Evolutionary conservation across 2,888 invertebrate species (phyloP), one percentile per base, ranked within the genome.

Genomic region (Agonopterix alstromeriana): DNA sequence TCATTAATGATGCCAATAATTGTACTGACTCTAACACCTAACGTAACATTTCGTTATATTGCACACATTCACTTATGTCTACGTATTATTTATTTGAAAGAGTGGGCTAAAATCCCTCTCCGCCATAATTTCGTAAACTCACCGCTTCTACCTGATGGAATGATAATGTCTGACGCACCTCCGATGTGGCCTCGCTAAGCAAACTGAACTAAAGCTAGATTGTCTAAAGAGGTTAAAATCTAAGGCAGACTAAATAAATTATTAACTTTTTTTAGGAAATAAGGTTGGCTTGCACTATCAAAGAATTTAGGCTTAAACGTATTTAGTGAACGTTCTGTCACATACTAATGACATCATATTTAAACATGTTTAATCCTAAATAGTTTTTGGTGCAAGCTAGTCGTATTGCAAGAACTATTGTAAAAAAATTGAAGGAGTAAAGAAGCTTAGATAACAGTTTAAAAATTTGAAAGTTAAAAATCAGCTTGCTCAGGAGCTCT

Each of bases 81-180:
- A 82, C 60, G 56, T 75, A 67, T 27, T 27, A 27, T 77, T 69
- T 75, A 52, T 73, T 71, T 73, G 64, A 70, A 69, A 66, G 82
- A 84, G 79, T 79, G 88, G 86, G 85, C 85, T 68, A 74, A 69
- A 82, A 88, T 89, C 89, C 89, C 89, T 89, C 89, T 82, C 86
- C 89, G 88, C 88, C 89, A 89, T 74, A 85, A 82, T 80, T 85
- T 82, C 81, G 73, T 78, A 68, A 86, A 85, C 89, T 89, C 89
- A 89, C 89, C 89, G 88, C 75, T 72, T 72, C 85, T 87, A 87
- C 83, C 87, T 63, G 75, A 85, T 86, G 85, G 81, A 82, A 86
- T 84, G 84, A 75, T 69, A 80, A 42, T 79, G 77, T 77, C 67
- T 68, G 75, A 77, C 83, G 82, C 84, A 70, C 71, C 63, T 66